Evolutionary conservation across 2,888 invertebrate species (phyloP).

Genomic region (Drosophila fulvimacula): DNA sequence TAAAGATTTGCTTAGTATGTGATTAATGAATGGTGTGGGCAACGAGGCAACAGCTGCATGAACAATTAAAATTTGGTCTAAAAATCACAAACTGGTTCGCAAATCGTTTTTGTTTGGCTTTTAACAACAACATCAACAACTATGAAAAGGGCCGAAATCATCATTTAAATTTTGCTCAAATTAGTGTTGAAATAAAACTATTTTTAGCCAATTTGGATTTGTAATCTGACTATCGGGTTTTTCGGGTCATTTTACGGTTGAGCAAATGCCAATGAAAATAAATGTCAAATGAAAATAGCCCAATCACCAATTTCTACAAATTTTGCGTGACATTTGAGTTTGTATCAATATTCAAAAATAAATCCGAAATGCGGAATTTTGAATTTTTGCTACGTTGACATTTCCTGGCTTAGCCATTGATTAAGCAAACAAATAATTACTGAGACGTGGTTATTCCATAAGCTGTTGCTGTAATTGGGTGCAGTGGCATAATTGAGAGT

Average conservation of each 20-base stretch:
- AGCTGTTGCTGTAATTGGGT: background rate
- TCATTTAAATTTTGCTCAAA: slow-evolving; percentile 66
- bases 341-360: background rate
- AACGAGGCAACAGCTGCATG: slow-evolving; percentile 61
- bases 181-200: slow-evolving; percentile 75
- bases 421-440: background rate
- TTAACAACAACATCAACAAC: slow-evolving; percentile 47
- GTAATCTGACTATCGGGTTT: slow-evolving; percentile 44
- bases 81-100: slow-evolving; percentile 61
- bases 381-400: background rate
- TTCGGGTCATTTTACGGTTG: slow-evolving; percentile 62
- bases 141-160: slow-evolving; percentile 59
- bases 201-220: slow-evolving; percentile 62
- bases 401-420: background rate
- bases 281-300: slow-evolving; percentile 37
- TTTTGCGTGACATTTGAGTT: slow-evolving; percentile 19
- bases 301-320: slow-evolving; percentile 23
- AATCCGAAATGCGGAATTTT: background rate
- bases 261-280: slow-evolving; percentile 49
- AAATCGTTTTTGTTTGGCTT: slow-evolving; percentile 52
- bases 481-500: slow-evolving; percentile 23
- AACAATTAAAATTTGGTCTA: slow-evolving; percentile 70
- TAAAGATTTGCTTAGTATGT: slow-evolving; percentile 53
- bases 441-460: background rate
- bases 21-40: slow-evolving; percentile 72